Conservation (phyloP, 1,140 invertebrate species). For the Hylaeus anthracinus region DNA sequence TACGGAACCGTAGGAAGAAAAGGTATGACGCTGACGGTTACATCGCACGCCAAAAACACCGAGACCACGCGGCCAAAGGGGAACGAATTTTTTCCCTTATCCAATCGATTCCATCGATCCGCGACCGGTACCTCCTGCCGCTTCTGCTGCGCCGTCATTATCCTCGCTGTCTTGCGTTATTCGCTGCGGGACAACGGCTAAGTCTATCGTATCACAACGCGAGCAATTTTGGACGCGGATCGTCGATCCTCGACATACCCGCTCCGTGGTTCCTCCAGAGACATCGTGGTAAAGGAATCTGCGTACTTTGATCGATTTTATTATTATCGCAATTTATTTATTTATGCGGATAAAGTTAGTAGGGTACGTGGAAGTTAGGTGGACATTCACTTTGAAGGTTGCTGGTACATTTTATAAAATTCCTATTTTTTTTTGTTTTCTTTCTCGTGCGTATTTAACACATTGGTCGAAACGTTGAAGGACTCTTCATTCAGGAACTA, state of each 20-base stretch:
- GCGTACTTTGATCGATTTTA: too few species aligned
- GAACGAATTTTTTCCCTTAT: conserved; percentile 5
- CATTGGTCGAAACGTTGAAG: too few species aligned
- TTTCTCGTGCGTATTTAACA: too few species aligned
- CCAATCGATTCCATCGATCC: conserved; percentile 30
- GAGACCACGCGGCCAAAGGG: background rate
- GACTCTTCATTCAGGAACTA: too few species aligned
- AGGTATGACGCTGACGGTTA: conserved; percentile 47
- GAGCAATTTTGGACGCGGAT: background rate
- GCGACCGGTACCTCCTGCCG: background rate
- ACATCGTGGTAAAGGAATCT: too few species aligned
- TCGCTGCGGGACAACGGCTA: conserved; percentile 12
- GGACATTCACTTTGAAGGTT: too few species aligned
- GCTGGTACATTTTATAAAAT: too few species aligned
- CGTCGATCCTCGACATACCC: background rate
- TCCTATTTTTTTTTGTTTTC: too few species aligned
- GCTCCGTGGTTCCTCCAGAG: background rate
- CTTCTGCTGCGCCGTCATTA: conserved; percentile 34
- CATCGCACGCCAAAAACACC: conserved; percentile 31
- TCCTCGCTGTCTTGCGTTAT: conserved; percentile 36
- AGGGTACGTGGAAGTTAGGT: too few species aligned
- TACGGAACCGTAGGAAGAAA: conserved; percentile 31
- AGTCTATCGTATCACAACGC: conserved; percentile 22
- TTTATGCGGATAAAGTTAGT: too few species aligned
- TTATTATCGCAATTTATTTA: too few species aligned